phyloP scores from a whole-genome alignment of 1,140 invertebrate species.

The Pogonomyrmex barbatus region DNA sequence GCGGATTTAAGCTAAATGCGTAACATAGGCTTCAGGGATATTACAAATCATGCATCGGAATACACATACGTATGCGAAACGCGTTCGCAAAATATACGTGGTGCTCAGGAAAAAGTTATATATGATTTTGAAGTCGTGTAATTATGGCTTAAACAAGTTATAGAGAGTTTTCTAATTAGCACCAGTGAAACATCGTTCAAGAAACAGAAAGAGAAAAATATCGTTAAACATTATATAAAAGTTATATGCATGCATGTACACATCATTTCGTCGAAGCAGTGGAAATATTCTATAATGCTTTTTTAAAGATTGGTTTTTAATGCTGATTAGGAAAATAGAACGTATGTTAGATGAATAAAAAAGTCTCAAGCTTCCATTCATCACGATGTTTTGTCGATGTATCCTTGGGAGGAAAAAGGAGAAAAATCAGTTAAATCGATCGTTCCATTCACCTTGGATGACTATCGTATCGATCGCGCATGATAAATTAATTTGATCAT shows the following conservation, averaged over 20 bases:
- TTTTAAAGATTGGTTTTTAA: not conserved
- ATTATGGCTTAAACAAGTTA: not conserved
- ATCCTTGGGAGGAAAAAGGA: not conserved
- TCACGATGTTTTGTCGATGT: not conserved
- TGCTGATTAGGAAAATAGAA: not conserved
- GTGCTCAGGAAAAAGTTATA: conserved; percentile 14
- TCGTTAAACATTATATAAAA: not conserved
- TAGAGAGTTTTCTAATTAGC: not conserved
- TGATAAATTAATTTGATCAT: conserved; percentile 13
- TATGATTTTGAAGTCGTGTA: not conserved
- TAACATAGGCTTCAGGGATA: conserved; percentile 71
- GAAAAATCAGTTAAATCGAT: conserved; percentile 25
- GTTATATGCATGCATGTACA: not conserved
- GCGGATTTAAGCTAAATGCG: conserved; percentile 76
- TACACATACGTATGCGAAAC: conserved; percentile 58
- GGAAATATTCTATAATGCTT: not conserved
- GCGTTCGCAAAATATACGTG: conserved; percentile 45
- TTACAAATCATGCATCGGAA: conserved; percentile 78
- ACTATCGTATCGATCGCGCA: not conserved
- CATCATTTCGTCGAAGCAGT: not conserved
- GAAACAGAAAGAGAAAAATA: not conserved
- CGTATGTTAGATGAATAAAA: not conserved
- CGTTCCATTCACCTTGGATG: not conserved
- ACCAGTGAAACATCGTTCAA: not conserved
- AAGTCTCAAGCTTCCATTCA: not conserved